phyloP scores from a whole-genome alignment of 1,140 invertebrate species.

The Macrosteles quadrilineatus region DNA sequence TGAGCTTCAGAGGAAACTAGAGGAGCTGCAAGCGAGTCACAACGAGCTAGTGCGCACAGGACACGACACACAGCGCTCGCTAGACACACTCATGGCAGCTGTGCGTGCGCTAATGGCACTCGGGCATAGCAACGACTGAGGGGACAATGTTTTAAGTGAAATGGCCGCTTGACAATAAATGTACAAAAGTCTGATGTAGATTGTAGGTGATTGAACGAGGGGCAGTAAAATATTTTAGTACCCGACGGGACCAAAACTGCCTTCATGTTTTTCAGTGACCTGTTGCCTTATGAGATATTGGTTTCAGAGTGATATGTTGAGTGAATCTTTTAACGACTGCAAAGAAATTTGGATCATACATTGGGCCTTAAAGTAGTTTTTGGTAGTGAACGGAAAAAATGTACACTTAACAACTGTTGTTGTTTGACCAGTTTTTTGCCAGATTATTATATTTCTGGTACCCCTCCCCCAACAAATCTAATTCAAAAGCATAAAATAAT shows the following conservation, averaged over 20 bases:
- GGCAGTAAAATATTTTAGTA: not conserved
- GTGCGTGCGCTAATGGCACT: conserved; percentile 41
- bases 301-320: too few species aligned
- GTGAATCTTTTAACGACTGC: too few species aligned
- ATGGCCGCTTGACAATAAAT: not conserved
- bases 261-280: not conserved
- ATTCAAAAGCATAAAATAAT: too few species aligned
- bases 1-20: not conserved
- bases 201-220: too few species aligned
- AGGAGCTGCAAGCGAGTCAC: not conserved
- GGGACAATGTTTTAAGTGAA: conserved; percentile 35
- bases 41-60: not conserved
- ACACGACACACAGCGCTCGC: not conserved
- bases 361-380: too few species aligned
- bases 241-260: not conserved
- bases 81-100: conserved; percentile 26
- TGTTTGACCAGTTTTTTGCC: too few species aligned
- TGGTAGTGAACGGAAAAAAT: too few species aligned
- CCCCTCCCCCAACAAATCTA: too few species aligned
- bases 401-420: too few species aligned
- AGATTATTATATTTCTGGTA: too few species aligned
- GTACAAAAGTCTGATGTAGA: not conserved
- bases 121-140: conserved; percentile 34
- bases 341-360: too few species aligned
- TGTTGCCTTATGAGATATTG: not conserved